Percentiles rank a stretch among this genome's conserved stretches.
Conservation (phyloP, 2,113 vertebrate genomes). For the Xenus cinereus region DNA sequence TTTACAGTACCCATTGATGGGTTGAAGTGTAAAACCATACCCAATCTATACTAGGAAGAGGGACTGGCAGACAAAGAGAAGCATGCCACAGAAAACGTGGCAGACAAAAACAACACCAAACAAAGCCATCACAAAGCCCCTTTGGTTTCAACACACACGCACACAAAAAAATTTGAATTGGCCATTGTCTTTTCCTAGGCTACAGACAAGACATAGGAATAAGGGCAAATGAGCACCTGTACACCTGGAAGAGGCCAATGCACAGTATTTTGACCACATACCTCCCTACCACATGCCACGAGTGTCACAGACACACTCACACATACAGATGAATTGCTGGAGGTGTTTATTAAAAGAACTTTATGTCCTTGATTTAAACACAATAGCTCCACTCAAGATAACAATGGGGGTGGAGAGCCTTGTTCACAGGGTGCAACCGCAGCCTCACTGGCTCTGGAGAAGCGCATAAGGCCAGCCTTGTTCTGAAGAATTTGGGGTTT, state of each 20-base stretch:
- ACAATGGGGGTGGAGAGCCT: conserved; percentile 13
- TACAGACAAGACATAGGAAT: rapidly evolving
- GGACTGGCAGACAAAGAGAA: background rate
- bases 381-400: conserved; percentile 9
- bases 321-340: background rate
- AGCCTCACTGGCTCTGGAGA: background rate
- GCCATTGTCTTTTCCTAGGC: background rate
- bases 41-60: background rate
- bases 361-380: background rate
- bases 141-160: background rate
- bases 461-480: background rate
- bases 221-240: background rate
- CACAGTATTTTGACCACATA: background rate
- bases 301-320: background rate
- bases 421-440: background rate
- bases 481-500: conserved; percentile 3
- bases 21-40: background rate
- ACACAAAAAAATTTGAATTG: background rate
- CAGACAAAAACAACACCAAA: background rate
- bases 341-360: background rate
- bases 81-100: background rate
- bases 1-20: background rate
- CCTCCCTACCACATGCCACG: background rate
- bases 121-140: background rate
- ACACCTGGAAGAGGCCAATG: background rate